Evolutionary conservation across 2,113 vertebrate species (phyloP).

Genomic region (Pluvialis apricaria): DNA sequence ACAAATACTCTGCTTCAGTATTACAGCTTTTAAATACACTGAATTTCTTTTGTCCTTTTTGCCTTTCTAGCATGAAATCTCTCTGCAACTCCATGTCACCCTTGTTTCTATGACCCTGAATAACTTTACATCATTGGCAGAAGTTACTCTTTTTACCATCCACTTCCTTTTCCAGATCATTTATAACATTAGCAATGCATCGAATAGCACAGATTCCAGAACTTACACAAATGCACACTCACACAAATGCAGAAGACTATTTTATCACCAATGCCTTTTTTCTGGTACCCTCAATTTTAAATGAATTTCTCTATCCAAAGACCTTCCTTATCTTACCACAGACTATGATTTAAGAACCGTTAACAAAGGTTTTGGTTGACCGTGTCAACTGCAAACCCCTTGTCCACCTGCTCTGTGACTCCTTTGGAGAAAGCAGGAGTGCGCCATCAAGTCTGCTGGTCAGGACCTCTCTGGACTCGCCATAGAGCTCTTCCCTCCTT

Average conservation of each 20-base stretch:
- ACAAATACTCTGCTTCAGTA: background rate
- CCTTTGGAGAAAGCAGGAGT: background rate
- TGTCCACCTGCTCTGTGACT: background rate
- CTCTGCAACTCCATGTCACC: background rate
- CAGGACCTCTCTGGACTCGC: background rate
- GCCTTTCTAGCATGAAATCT: background rate
- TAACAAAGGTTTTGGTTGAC: background rate
- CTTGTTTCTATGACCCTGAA: background rate
- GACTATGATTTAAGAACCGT: background rate
- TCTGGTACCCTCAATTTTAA: background rate
- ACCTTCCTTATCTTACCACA: background rate
- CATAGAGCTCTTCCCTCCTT: background rate
- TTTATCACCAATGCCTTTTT: background rate
- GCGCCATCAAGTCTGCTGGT: too few species aligned
- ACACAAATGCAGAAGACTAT: background rate
- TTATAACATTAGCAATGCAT: background rate
- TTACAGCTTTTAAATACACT: background rate
- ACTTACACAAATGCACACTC: background rate
- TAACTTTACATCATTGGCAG: background rate
- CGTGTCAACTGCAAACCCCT: background rate
- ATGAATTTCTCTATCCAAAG: background rate
- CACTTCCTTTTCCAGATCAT: background rate
- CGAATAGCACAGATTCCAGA: background rate
- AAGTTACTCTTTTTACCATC: background rate
- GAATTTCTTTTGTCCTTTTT: background rate